Evolutionary conservation across 2,113 vertebrate genomes (phyloP).

Genomic region (Pandion haliaetus): DNA sequence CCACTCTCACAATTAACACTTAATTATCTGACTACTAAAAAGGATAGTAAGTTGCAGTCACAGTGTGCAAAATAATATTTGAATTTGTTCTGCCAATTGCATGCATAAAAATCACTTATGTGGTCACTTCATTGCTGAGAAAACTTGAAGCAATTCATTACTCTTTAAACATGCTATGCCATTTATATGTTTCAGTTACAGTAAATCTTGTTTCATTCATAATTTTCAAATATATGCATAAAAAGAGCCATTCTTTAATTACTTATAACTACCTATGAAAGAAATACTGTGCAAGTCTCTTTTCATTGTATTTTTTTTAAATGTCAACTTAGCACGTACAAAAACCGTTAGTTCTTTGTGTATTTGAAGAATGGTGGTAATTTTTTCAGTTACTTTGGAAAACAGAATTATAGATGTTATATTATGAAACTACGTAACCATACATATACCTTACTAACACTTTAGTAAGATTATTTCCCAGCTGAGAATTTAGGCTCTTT

Average conservation of each 20-base stretch:
- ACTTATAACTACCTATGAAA: background rate
- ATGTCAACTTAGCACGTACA: background rate
- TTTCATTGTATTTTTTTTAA: background rate
- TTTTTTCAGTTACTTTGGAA: background rate
- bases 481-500: background rate
- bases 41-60: background rate
- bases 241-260: background rate
- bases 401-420: background rate
- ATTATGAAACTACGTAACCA: background rate
- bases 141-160: background rate
- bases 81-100: background rate
- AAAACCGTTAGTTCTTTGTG: background rate
- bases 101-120: background rate
- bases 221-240: background rate
- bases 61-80: background rate
- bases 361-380: background rate
- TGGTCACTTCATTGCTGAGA: background rate
- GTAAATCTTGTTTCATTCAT: background rate
- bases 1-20: background rate
- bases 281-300: background rate
- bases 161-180: background rate
- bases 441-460: fast-evolving
- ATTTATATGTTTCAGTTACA: background rate
- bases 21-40: background rate
- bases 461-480: background rate